Evolutionary conservation across 2,888 invertebrate species (phyloP), one percentile per base, ranked within the genome.

Genomic region (Diaprepes abbreviatus): DNA sequence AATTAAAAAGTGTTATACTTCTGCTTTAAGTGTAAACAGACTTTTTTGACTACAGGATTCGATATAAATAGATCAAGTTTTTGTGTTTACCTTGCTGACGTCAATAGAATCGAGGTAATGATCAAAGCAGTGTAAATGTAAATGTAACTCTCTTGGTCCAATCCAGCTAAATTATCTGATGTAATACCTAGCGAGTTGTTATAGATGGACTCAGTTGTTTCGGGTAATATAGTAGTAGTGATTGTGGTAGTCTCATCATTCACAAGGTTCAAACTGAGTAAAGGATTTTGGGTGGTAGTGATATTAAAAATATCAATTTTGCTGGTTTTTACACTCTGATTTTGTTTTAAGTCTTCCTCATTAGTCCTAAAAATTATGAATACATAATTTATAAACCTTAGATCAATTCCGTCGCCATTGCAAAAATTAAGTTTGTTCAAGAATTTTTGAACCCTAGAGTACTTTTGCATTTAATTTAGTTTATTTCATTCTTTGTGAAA

Each of bases 121-220:
- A 91, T 89, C 52, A 88, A 87, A 31, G 82, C 77, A 0, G 88
- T 88, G 84, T 91, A 91, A 66, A 91, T 83, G 72, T 86, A 86
- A 75, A 89, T 88, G 73, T 83, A 84, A 38, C 70, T 74, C 19
- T 75, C 66, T 21, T 31, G 43, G 19, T 67, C 66, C 12, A 66
- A 43, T 7, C 48, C 60, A 9, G 36, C 35, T 17, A 48, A 55
- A 57, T 48, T 38, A 28, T 40, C 50, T 28, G 71, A 28, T 2
- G 14, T 50, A 31, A 33, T 14, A 60, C 35, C 54, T 57, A 43
- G 63, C 12, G 66, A 40, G 28, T 72, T 66, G 17, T 67, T 55
- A 31, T 67, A 67, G 5, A 59, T 12, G 5, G 57, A 45, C 3
- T 55, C 12, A 2, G 50, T 58, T 6, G 24, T 28, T 3, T 40